phyloP scores from a whole-genome alignment of 2,797 vertebrate species.

The Parambassis ranga region DNA sequence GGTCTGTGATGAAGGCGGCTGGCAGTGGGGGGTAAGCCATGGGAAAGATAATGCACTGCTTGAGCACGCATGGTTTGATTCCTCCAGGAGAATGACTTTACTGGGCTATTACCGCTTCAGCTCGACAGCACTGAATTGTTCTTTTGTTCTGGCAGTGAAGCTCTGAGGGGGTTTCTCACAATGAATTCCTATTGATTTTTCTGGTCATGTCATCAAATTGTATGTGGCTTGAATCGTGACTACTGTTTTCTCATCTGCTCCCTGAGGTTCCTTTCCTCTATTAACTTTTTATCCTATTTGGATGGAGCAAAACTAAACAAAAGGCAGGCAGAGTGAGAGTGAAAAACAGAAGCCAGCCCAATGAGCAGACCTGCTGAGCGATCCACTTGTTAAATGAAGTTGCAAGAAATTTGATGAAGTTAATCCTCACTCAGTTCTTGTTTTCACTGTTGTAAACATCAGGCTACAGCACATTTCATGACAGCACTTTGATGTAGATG shows the following conservation, averaged over 20 bases:
- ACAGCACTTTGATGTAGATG: neutral
- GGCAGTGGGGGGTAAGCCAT: constrained; percentile 8
- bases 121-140: constrained; percentile 47
- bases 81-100: constrained; percentile 61
- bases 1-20: constrained; percentile 10
- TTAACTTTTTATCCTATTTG: constrained; percentile 64
- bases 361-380: neutral
- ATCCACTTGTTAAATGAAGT: constrained; percentile 4
- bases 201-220: constrained; percentile 67
- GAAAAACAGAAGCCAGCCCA: constrained; percentile 22
- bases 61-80: constrained; percentile 59
- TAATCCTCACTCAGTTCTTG: neutral
- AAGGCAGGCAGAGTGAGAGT: constrained; percentile 21
- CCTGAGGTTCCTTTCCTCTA: constrained; percentile 45
- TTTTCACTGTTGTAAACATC: neutral
- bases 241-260: constrained; percentile 65
- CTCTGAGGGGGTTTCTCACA: constrained; percentile 59
- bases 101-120: constrained; percentile 58
- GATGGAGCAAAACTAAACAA: constrained; percentile 41
- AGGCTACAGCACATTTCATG: neutral
- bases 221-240: constrained; percentile 64
- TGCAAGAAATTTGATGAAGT: neutral
- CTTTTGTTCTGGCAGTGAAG: constrained; percentile 63
- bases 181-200: constrained; percentile 77
- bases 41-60: constrained; percentile 54